These are phyloP conservation scores for Merodon equestris DNA, from an alignment of 2,888 invertebrate genomes.

Conservation along the genomic window DNA sequence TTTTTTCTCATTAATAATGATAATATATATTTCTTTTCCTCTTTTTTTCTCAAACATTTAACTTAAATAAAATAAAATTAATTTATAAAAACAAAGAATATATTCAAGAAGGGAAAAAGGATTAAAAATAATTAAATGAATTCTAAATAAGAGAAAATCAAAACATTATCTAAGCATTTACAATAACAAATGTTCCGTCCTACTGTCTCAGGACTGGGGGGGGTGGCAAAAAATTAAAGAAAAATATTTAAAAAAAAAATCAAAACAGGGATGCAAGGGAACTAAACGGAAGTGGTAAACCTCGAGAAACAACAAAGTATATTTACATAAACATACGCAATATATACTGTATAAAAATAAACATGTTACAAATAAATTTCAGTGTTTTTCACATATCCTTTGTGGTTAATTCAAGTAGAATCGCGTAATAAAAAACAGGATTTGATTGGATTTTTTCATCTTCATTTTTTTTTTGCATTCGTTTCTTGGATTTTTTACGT, in stretches of 20 bases:
- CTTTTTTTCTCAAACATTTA: slow-evolving; percentile 63
- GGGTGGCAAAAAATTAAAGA: too few species aligned
- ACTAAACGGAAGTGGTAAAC: too few species aligned
- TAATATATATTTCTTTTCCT: slow-evolving; percentile 61
- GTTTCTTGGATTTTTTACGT: slow-evolving; percentile 52
- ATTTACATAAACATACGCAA: slow-evolving; percentile 17
- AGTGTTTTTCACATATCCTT: too few species aligned
- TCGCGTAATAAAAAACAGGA: slow-evolving; percentile 57
- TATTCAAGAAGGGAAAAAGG: slow-evolving; percentile 28
- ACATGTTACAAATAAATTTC: slow-evolving; percentile 8
- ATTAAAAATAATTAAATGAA: too few species aligned
- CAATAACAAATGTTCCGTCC: too few species aligned
- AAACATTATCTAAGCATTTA: too few species aligned
- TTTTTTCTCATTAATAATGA: slow-evolving; percentile 66
- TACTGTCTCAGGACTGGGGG: too few species aligned
- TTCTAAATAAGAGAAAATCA: too few species aligned
- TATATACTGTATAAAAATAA: slow-evolving; percentile 6
- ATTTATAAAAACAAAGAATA: slow-evolving; percentile 57
- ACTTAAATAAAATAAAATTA: slow-evolving; percentile 68
- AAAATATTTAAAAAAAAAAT: slow-evolving; percentile 38
- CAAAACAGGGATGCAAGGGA: not conserved
- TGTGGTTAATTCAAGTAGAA: not conserved
- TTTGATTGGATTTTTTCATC: slow-evolving; percentile 66
- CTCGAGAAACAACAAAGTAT: slow-evolving; percentile 1
- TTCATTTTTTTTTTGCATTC: slow-evolving; percentile 42